Evolutionary conservation across 2,113 vertebrate genomes (phyloP).

Genomic region (Rhabdornis inornatus): DNA sequence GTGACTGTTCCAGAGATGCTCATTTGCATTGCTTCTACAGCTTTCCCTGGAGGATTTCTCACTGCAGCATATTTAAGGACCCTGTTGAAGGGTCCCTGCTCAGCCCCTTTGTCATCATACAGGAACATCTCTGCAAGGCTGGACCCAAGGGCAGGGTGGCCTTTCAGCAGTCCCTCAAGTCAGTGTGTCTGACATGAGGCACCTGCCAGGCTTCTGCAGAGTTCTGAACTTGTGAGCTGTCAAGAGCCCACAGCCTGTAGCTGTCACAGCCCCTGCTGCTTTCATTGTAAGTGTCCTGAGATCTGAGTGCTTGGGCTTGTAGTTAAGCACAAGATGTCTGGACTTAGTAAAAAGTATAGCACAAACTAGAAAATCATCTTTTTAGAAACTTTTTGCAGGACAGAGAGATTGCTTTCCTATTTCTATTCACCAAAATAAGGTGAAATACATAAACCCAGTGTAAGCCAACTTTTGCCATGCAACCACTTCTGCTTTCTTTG

Average conservation of each 20-base stretch:
- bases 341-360: background rate
- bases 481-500: background rate
- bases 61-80: background rate
- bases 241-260: background rate
- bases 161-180: background rate
- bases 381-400: background rate
- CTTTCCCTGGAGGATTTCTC: background rate
- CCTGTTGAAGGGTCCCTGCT: background rate
- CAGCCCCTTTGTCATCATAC: background rate
- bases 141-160: background rate
- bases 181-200: accelerated
- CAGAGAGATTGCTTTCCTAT: background rate
- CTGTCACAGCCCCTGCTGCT: background rate
- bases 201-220: background rate
- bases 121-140: background rate
- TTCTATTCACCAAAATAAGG: background rate
- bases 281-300: background rate
- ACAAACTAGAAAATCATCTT: background rate
- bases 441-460: background rate
- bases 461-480: background rate
- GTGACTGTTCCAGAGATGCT: accelerated
- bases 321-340: background rate
- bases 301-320: background rate
- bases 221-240: background rate
- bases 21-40: background rate